Evolutionary conservation across 2,888 invertebrate species (phyloP), one percentile per base, ranked within the genome.

Genomic region (Drepanosiphum platanoidis): DNA sequence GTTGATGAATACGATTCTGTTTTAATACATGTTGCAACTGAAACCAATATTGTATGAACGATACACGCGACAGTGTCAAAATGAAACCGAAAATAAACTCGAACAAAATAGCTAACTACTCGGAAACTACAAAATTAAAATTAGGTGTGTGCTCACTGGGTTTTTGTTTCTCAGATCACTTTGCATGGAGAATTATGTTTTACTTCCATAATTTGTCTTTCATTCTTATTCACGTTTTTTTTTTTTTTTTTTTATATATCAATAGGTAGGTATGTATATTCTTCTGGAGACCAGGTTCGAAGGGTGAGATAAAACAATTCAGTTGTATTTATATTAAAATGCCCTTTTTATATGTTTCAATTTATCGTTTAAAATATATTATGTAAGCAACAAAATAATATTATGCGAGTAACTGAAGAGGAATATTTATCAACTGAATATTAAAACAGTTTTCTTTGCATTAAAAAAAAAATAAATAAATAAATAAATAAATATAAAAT

Each of bases 261-360:
- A 22, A 7, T 32, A 27, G 32, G 36, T 36, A n/a, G n/a, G n/a
- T n/a, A n/a, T n/a, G n/a, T n/a, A 13, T 36, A 15, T 52, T 64
- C 18, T 74, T 74, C 74, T 75, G 84, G 84, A 84, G 84, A 84
- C 84, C 84, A 75, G 84, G 84, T 84, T 75, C 52, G 27, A 84
- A 74, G 32, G 66, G 66, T 71, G 30, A 39, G 36, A 71, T 58
- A 74, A 77, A 18, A 61, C 11, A 77, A 39, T 78, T 30, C 30
- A 30, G 42, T 75, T 7, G 11, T 42, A 13, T 66, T 61, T 64
- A 42, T 78, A 64, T 66, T 11, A n/a, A 71, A 42, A 66, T 30
- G 7, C 15, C 32, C 32, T 32, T 32, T 22, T 3, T 34, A 8
- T 79, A 66, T 32, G 30, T 52, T 68, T 15, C 46, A 15, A 9